Evolutionary conservation across 2,888 invertebrate genomes (phyloP).

Genomic region (Malthinus flaveolus): DNA sequence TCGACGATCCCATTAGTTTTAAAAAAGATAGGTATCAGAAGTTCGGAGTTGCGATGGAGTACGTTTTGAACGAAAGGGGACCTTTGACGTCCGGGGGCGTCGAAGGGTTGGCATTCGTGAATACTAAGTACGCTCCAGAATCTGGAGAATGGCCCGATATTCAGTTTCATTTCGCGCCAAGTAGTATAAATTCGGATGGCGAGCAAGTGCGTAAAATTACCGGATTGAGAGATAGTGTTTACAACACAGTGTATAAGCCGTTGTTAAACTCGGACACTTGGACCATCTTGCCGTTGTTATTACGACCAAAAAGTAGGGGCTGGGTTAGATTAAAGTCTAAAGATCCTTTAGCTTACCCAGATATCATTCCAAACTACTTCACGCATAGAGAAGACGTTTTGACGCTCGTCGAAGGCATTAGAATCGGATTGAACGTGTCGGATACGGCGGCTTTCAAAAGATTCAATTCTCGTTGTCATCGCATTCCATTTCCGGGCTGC

Average conservation of each 20-base stretch:
- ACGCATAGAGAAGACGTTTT: conserved; percentile 80
- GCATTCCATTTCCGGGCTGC: conserved; percentile 82
- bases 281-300: conserved; percentile 77
- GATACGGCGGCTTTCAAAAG: conserved; percentile 78
- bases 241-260: conserved; percentile 84
- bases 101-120: conserved; percentile 85
- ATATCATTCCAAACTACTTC: conserved; percentile 92
- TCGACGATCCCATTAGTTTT: conserved; percentile 79
- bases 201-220: conserved; percentile 74
- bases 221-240: conserved; percentile 77
- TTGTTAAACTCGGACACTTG: conserved; percentile 78
- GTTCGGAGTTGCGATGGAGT: conserved; percentile 77
- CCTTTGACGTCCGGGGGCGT: conserved; percentile 82
- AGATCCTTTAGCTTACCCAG: conserved; percentile 81
- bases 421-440: conserved; percentile 79
- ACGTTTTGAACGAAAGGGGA: conserved; percentile 78
- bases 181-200: conserved; percentile 82
- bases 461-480: conserved; percentile 78
- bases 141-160: conserved; percentile 81
- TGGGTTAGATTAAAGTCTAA: conserved; percentile 79
- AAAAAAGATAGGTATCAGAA: conserved; percentile 78
- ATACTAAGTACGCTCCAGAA: conserved; percentile 82
- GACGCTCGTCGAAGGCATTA: conserved; percentile 81
- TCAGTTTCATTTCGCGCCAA: conserved; percentile 85
- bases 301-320: conserved; percentile 87